phyloP scores from a whole-genome alignment of 2,113 vertebrate genomes.

The Sprattus sprattus region DNA sequence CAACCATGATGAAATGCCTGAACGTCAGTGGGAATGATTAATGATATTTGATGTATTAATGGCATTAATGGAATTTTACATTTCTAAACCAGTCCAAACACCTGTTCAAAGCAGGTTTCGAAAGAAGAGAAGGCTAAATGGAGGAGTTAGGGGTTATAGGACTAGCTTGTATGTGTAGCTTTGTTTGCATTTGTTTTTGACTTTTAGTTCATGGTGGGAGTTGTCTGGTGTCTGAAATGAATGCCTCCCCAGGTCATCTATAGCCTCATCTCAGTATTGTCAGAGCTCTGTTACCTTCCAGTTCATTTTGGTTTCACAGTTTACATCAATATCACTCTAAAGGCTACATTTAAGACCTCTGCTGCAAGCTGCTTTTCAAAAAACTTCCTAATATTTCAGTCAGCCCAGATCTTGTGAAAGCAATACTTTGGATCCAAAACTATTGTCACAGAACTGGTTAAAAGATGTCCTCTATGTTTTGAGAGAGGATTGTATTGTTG shows the following conservation, averaged over 20 bases:
- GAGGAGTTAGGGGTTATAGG: not conserved
- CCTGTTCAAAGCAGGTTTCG: not conserved
- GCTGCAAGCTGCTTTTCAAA: not conserved
- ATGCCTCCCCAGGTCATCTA: not conserved
- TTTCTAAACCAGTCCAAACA: not conserved
- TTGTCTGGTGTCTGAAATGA: not conserved
- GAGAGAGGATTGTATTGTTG: not conserved
- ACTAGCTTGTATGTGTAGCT: not conserved
- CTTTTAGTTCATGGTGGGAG: not conserved
- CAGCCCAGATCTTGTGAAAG: not conserved
- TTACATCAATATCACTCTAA: not conserved
- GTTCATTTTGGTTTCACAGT: not conserved
- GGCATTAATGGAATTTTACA: not conserved
- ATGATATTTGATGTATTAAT: not conserved
- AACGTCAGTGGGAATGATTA: not conserved
- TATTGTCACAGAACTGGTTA: not conserved
- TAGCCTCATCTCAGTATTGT: not conserved
- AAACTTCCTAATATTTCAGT: not conserved
- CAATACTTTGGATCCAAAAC: not conserved
- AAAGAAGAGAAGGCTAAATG: not conserved
- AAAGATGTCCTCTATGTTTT: not conserved
- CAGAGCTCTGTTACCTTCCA: not conserved
- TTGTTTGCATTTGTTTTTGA: not conserved
- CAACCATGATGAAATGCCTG: not conserved
- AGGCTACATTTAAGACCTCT: not conserved